Evolutionary conservation across 2,113 vertebrate genomes (phyloP), one percentile per base, ranked within the genome.

Genomic region (Fulmarus glacialis): DNA sequence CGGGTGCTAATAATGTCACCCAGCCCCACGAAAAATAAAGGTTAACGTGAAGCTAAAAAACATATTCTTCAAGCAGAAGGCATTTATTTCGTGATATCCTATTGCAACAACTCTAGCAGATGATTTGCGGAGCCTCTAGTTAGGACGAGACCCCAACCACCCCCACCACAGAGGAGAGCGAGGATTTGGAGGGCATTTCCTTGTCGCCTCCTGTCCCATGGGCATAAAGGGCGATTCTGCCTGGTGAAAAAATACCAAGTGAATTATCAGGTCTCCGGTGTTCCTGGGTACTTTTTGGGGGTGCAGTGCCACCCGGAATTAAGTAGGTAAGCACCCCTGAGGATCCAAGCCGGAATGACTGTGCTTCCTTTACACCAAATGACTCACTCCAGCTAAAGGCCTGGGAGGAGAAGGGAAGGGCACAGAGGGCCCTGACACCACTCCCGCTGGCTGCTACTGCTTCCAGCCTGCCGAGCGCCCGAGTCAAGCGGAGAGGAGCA

Each of bases 11-110:
- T 92, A 92, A 95, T 93, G 97, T 95, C 92, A 95, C 92, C 68
- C 88, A 93, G 90, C 60, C 90, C 68, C 72, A 70, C 2, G 1
- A 89, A 93, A 96, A 96, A 82, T 36, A 94, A 97, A 95, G 92
- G 95, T 92, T 89, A 95, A 15, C 3, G 0, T 63, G 80, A 93
- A 93, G 68, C 89, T 89, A 40, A 83, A 89, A 97, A 95, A 14
- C 95, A 92, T 95, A 88, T 89, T 97, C 79, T 95, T 63, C 52
- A 47, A 94, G 68, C 96, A 90, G 88, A 93, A 97, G 75, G 92
- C 68, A 19, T 82, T 91, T 84, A 67, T 87, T 95, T 86, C 7
- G 1, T 56, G 50, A 82, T 78, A 73, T 8, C 63, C 26, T 81
- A 29, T 24, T 43, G 52, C 82, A 52, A 40, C 3, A 14, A 16